Percentiles rank a stretch among this genome's conserved stretches.
phyloP scores from a whole-genome alignment of 2,797 vertebrate genomes.

The Oreonectes daqikongensis region DNA sequence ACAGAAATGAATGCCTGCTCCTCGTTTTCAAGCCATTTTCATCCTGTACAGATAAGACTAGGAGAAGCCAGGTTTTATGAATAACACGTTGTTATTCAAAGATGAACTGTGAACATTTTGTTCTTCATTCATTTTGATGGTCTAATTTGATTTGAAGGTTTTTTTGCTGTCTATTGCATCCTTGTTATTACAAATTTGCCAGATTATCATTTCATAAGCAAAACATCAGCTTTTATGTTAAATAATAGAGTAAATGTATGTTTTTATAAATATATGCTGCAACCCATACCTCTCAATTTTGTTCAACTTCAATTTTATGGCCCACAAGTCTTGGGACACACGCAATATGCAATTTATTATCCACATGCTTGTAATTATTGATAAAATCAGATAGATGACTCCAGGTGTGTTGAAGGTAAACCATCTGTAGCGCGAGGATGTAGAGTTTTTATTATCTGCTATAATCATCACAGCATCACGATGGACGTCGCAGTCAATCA shows the following conservation, averaged over 20 bases:
- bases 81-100: neutral
- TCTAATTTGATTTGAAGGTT: neutral
- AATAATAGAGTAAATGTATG: neutral
- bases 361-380: constrained; percentile 33
- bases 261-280: neutral
- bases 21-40: constrained; percentile 3
- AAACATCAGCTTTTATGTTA: neutral
- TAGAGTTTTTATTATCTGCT: constrained; percentile 49
- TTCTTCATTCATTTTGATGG: neutral
- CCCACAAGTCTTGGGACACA: neutral
- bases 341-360: constrained; percentile 30
- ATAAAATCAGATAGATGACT: neutral
- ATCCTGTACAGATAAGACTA: neutral
- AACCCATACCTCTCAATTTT: neutral
- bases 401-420: constrained; percentile 34
- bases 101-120: neutral
- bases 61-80: neutral
- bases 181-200: neutral
- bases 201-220: neutral
- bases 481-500: neutral
- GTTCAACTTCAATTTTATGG: neutral
- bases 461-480: constrained; percentile 48
- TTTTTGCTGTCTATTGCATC: neutral
- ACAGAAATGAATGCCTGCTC: neutral
- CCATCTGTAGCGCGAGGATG: constrained; percentile 56